phyloP scores from a whole-genome alignment of 2,113 vertebrate genomes.

The Semicossyphus pulcher region DNA sequence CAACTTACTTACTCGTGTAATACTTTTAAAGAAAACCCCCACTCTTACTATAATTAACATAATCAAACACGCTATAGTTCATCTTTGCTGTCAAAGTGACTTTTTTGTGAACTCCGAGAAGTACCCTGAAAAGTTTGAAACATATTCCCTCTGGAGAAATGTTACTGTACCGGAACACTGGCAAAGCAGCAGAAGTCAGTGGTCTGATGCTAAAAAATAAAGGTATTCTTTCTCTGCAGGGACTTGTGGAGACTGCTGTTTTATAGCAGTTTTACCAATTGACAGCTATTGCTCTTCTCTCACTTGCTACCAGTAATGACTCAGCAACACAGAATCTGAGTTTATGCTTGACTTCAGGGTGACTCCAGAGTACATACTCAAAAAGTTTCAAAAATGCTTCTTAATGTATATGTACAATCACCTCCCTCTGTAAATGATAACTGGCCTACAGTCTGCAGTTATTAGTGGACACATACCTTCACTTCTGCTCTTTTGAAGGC shows the following conservation, averaged over 20 bases:
- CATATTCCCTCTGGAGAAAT: constrained; percentile 21
- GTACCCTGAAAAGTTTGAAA: constrained; percentile 21
- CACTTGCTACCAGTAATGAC: background rate
- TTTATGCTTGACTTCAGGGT: background rate
- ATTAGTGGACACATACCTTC: constrained; percentile 85
- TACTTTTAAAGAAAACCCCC: background rate
- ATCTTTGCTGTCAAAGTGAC: constrained; percentile 15
- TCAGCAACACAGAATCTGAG: background rate
- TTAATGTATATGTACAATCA: background rate
- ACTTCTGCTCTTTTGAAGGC: constrained; percentile 98
- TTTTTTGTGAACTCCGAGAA: background rate
- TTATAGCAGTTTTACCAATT: background rate
- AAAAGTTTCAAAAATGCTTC: no score
- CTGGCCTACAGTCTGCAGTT: background rate
- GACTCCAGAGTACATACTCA: background rate
- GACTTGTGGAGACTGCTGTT: constrained; percentile 15
- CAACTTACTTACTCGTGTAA: background rate
- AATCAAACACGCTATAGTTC: no score
- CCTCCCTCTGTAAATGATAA: no score
- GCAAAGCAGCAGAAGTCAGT: constrained; percentile 8
- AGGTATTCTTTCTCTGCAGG: constrained; percentile 7
- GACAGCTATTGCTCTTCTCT: background rate
- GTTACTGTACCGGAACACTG: background rate
- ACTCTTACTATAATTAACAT: constrained; percentile 15
- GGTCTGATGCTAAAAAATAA: constrained; percentile 12